These are phyloP conservation scores for Nasonia giraulti DNA, from an alignment of 1,140 invertebrate genomes.

Conservation along the genomic window DNA sequence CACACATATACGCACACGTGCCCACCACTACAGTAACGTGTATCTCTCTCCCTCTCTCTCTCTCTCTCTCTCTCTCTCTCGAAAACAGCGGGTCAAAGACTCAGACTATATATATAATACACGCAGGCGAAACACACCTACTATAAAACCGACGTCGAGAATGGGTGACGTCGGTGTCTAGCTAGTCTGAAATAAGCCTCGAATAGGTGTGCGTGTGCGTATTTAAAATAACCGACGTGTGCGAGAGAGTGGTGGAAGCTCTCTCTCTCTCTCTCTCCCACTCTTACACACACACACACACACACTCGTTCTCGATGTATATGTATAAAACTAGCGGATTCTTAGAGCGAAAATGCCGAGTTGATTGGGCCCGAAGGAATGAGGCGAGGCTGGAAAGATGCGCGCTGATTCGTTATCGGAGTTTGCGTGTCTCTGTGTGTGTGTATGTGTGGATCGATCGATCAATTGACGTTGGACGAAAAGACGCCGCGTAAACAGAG, in stretches of 20 bases:
- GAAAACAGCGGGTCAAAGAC: neutral
- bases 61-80: neutral
- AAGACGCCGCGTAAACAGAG: too few relatives aligned
- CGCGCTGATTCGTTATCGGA: constrained; percentile 19
- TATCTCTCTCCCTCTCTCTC: neutral
- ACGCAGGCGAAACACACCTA: too few relatives aligned
- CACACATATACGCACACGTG: neutral
- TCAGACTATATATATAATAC: too few relatives aligned
- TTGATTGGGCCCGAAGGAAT: neutral
- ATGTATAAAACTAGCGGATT: neutral
- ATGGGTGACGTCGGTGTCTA: too few relatives aligned
- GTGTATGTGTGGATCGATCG: neutral
- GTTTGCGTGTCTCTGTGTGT: neutral
- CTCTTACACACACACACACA: neutral
- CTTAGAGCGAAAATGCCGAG: neutral
- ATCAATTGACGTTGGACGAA: neutral
- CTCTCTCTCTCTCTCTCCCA: neutral
- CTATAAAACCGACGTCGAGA: too few relatives aligned
- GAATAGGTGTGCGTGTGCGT: neutral
- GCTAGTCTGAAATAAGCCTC: too few relatives aligned
- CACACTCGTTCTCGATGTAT: neutral
- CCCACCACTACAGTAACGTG: neutral
- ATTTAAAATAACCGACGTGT: neutral
- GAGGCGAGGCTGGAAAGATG: constrained; percentile 21
- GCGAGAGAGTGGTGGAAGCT: neutral